Percentiles rank a stretch among this genome's conserved stretches.
Conservation (phyloP, 2,888 invertebrate genomes). For the Psococerastis gibbosa region DNA sequence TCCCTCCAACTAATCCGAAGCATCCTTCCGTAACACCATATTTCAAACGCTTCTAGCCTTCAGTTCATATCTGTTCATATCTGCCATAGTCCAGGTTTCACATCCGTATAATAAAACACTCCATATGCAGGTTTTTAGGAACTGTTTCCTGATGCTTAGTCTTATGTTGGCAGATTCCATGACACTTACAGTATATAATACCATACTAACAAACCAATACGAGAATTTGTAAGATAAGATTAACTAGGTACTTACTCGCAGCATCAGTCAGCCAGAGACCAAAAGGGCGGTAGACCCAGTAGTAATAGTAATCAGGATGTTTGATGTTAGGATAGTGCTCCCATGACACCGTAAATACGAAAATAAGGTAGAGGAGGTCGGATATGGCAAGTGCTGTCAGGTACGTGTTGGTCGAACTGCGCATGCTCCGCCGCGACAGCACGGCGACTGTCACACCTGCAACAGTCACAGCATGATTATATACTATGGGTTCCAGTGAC, state of each 20-base stretch:
- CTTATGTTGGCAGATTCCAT: too few relatives aligned
- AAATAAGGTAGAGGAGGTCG: constrained; percentile 47
- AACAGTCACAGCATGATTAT: constrained; percentile 16
- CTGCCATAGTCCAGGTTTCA: too few relatives aligned
- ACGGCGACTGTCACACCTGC: constrained; percentile 33
- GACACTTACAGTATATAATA: background rate
- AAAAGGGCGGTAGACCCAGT: constrained; percentile 39
- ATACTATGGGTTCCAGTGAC: background rate
- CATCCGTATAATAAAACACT: too few relatives aligned
- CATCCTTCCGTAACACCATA: too few relatives aligned
- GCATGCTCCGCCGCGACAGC: constrained; percentile 41
- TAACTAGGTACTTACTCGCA: constrained; percentile 38
- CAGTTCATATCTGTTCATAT: too few relatives aligned
- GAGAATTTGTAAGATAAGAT: too few relatives aligned
- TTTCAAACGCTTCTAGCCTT: too few relatives aligned
- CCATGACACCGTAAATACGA: constrained; percentile 40
- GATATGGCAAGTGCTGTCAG: constrained; percentile 50
- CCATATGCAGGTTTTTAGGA: too few relatives aligned
- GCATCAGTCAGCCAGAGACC: constrained; percentile 45
- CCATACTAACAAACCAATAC: too few relatives aligned
- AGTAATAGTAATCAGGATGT: constrained; percentile 30
- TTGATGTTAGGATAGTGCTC: constrained; percentile 37
- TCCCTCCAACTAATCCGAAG: too few relatives aligned
- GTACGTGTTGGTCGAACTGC: constrained; percentile 55
- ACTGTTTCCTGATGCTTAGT: too few relatives aligned